These are phyloP conservation scores for Mellivora capensis DNA, from an alignment of 2,113 vertebrate species.

Conservation along the genomic window DNA sequence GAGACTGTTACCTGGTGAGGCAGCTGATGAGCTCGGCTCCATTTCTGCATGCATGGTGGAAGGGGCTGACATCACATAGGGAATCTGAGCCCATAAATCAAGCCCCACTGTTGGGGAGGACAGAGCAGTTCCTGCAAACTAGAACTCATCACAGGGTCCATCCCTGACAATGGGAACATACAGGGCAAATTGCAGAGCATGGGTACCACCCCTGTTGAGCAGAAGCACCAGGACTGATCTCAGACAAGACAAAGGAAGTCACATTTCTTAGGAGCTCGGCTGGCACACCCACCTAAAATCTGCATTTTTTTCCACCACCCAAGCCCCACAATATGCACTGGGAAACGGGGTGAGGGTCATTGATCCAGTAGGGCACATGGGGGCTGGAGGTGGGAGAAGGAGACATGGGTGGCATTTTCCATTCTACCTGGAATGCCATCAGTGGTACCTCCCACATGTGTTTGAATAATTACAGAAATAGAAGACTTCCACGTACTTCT, in stretches of 20 bases:
- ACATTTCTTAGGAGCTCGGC: rapidly evolving
- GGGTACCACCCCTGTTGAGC: rapidly evolving
- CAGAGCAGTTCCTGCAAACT: background rate
- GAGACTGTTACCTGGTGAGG: rapidly evolving
- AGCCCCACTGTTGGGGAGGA: rapidly evolving
- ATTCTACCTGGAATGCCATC: background rate
- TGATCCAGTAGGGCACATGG: background rate
- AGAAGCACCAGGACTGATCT: rapidly evolving
- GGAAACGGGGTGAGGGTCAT: rapidly evolving
- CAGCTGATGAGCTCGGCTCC: too few species aligned
- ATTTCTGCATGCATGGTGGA: too few species aligned
- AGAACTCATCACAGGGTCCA: rapidly evolving
- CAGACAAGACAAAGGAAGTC: rapidly evolving
- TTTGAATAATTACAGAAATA: background rate
- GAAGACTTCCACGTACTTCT: rapidly evolving
- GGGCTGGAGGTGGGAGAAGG: rapidly evolving
- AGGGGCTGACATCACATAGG: rapidly evolving
- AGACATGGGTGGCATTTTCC: too few species aligned
- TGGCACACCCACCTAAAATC: rapidly evolving
- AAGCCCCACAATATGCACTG: rapidly evolving
- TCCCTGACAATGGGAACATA: rapidly evolving
- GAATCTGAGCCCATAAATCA: rapidly evolving
- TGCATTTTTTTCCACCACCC: rapidly evolving
- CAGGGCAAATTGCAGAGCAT: rapidly evolving
- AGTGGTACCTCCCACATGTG: rapidly evolving